Evolutionary conservation across 2,797 vertebrate species (phyloP), one percentile per base, ranked within the genome.

Genomic region (Emys orbicularis): DNA sequence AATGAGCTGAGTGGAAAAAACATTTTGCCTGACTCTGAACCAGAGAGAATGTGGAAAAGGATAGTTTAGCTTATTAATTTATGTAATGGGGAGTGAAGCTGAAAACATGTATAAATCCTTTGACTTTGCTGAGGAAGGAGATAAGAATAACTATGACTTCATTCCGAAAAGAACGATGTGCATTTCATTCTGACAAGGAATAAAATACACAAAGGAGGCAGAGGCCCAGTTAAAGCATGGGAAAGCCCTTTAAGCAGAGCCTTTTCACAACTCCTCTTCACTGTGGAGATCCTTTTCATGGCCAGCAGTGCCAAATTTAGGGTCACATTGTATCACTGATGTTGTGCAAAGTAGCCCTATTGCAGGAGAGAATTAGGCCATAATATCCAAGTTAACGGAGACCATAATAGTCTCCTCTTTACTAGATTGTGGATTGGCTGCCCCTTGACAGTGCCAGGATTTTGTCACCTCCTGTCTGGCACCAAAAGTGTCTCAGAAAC

Each of bases 401-500:
- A 50, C 54, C 68, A 1, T 1, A 37, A 29, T 29, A 15, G 41
- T 44, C 74, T 89, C 16, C 84, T 57, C 79, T 47, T 44, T 80
- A 83, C 6, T 3, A 19, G 77, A 65, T 57, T 80, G 11, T 89
- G 23, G 56, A 34, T 87, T 81, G 89, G 34, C 65, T 81, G 59
- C 19, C 56, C 92, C 19, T 16, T 13, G 52, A 53, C 52, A 15
- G 53, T 41, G 54, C 72, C 87, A 56, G 0, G 0, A 86, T 79
- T 81, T 91, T 89, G 89, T 94, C n/a, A 77, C 91, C 41, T 90
- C 56, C 61, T 83, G n/a, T 52, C 88, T 49, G 81, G 79, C 84
- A 94, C 81, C 79, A 95, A 76, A 96, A 95, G 50, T 81, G 83
- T 79, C 83, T 92, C 79, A 34, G 27, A 92, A 93, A 88, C 84